Evolutionary conservation across 2,888 invertebrate genomes (phyloP).

Genomic region (Meloe dianella): DNA sequence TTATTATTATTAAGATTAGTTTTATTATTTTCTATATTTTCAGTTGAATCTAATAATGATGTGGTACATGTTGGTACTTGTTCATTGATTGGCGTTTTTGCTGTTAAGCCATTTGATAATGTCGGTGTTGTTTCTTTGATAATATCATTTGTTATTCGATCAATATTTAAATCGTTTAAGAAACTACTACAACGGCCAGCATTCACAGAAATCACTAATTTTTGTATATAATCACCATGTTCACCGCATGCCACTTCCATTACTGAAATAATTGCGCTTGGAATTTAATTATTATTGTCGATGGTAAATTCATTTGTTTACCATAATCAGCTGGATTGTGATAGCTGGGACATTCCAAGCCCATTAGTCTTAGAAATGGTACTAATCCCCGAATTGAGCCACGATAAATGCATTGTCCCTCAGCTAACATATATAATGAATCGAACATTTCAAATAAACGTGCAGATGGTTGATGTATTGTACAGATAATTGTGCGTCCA

Average conservation of each 20-base stretch:
- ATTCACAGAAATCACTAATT: conserved; percentile 83
- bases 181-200: conserved; percentile 76
- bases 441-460: conserved; percentile 97
- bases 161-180: conserved; percentile 65
- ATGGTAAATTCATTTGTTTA: conserved; percentile 64
- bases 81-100: conserved; percentile 47
- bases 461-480: conserved; percentile 96
- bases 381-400: conserved; percentile 86
- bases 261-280: conserved; percentile 76
- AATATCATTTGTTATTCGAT: conserved; percentile 74
- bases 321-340: conserved; percentile 98
- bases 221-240: conserved; percentile 88
- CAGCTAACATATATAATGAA: conserved; percentile 90
- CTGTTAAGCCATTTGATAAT: conserved; percentile 51
- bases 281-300: too few species aligned
- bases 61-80: conserved; percentile 61
- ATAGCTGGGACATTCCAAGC: conserved; percentile 91
- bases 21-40: conserved; percentile 64
- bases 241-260: conserved; percentile 93
- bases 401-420: conserved; percentile 94
- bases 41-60: conserved; percentile 58
- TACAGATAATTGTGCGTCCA: conserved; percentile 93
- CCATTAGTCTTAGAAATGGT: conserved; percentile 77
- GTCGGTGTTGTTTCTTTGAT: conserved; percentile 60
- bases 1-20: conserved; percentile 40